A percentile compares a stretch with the other conserved stretches of the same genome.
Evolutionary conservation across 2,797 vertebrate genomes (phyloP).

Genomic region (Dermochelys coriacea): DNA sequence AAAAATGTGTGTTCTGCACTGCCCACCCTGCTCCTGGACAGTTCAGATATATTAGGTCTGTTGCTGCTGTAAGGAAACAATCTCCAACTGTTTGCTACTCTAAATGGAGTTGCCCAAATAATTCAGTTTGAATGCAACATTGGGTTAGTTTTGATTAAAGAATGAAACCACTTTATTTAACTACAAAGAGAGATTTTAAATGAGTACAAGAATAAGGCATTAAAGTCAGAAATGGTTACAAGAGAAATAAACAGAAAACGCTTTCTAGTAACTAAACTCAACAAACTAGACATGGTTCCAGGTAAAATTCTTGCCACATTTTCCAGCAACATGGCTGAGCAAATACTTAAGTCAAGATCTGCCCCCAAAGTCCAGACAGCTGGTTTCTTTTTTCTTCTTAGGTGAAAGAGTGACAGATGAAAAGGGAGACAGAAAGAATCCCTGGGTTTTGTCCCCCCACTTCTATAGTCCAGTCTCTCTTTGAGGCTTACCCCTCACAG

Average conservation of each 20-base stretch:
- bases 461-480: not conserved
- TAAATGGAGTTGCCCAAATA: not conserved
- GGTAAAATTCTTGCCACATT: not conserved
- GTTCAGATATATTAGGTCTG: not conserved
- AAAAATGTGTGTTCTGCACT: not conserved
- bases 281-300: not conserved
- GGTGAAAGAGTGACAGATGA: not conserved
- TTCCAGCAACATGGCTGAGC: not conserved
- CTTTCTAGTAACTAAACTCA: not conserved
- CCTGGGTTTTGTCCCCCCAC: not conserved
- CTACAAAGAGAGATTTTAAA: not conserved
- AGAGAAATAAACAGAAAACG: not conserved
- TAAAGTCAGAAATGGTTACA: not conserved
- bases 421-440: not conserved
- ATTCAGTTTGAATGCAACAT: not conserved
- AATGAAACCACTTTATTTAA: not conserved
- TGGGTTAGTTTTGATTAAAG: not conserved
- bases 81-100: not conserved
- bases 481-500: not conserved
- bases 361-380: not conserved
- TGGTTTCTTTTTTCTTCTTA: not conserved
- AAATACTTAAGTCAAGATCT: not conserved
- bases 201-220: not conserved
- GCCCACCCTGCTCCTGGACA: not conserved
- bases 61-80: not conserved